A percentile compares a stretch with the other conserved stretches of the same genome.
Evolutionary conservation across 1,140 invertebrate species (phyloP).

Genomic region (Pogonognathellus flavescens): DNA sequence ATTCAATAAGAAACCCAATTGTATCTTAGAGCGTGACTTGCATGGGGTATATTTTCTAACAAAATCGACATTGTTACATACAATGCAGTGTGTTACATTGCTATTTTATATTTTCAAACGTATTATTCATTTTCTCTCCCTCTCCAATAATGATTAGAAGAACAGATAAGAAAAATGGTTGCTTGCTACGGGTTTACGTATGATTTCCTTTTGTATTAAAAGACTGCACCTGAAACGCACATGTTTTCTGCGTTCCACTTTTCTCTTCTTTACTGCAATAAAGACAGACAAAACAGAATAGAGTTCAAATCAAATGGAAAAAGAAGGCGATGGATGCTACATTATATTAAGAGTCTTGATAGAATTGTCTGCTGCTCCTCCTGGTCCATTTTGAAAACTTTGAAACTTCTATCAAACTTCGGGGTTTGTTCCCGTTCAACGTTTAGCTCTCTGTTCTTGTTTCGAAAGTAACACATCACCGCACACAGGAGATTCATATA

Average conservation of each 20-base stretch:
- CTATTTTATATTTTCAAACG: constrained; percentile 4
- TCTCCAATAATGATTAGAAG: background rate
- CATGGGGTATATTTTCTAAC: background rate
- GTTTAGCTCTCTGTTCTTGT: background rate
- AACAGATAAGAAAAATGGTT: constrained; percentile 42
- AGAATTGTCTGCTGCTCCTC: background rate
- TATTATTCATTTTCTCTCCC: background rate
- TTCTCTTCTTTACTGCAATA: background rate
- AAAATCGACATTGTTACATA: background rate
- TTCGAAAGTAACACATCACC: background rate
- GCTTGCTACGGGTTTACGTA: background rate
- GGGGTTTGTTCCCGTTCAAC: background rate
- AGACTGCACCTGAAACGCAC: background rate
- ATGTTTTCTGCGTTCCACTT: background rate
- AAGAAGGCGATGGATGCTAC: background rate
- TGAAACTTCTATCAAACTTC: background rate
- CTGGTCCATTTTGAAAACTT: background rate
- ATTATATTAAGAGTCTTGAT: background rate
- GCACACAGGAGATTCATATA: too few relatives aligned
- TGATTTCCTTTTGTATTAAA: background rate
- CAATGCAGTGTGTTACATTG: background rate
- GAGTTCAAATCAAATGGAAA: background rate
- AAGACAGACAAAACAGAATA: background rate
- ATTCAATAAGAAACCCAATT: too few relatives aligned
- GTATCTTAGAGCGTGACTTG: too few relatives aligned